Evolutionary conservation across 2,888 invertebrate species (phyloP), one percentile per base, ranked within the genome.

Genomic region (Zelleria hepariella): DNA sequence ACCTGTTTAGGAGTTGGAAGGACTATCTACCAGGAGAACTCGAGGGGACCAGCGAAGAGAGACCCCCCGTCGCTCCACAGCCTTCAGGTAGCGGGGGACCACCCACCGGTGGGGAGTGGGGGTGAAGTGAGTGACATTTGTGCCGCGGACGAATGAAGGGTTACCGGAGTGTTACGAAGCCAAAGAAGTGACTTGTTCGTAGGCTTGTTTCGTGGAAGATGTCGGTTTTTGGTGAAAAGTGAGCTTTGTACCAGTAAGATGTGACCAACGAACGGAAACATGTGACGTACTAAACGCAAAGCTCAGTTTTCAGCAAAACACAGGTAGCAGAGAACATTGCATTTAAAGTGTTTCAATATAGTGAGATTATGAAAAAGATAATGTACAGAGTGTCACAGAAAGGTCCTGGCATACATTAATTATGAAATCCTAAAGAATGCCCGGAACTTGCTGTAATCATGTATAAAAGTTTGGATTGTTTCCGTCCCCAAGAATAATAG

Each of bases 1-100:
- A 97, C 75, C 85, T 97, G 63, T 96, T 97, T 71, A 91, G 97
- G 68, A 96, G 96, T 74, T 97, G 97, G 97, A 96, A 96, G 80
- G 96, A 97, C 74, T 96, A 97, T 75, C 89, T 97, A 47, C 96
- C 96, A 0, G 96, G 95, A 0, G 94, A 94, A 63, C 81, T 94
- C 60, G 85, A 87, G n/a, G 86, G 82, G 58, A 69, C 70, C 52
- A 60, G 66, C 51, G 32, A 60, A 26, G 62, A 66, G 62, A 62
- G 64, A 23, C 42, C 6, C 61, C n/a, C 55, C 60, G 42, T 61
- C 18, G 62, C 66, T 21, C 62, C 64, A 8, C 65, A 64, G 21
- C 59, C 64, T 18, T 61, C 66, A 24, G 62, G 63, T 5, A 47
- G n/a, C 23, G 20, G 53, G 5, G 27, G 20, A 23, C 6, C 15